phyloP scores from a whole-genome alignment of 1,140 invertebrate species.

The Papilio glaucus region DNA sequence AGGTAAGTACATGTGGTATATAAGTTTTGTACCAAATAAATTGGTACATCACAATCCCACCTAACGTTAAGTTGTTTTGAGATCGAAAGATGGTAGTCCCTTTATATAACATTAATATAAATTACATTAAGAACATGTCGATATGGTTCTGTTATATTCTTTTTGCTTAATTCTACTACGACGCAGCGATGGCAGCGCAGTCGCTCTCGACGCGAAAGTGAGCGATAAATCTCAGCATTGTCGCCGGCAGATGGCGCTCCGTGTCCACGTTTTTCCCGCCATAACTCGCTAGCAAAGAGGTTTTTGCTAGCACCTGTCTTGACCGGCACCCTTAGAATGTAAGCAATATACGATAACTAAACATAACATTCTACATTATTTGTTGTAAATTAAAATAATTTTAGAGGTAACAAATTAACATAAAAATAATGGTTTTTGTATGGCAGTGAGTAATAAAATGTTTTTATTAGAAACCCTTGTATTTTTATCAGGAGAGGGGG shows the following conservation, averaged over 20 bases:
- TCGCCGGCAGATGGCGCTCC: slow-evolving; percentile 65
- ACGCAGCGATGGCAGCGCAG: neutral
- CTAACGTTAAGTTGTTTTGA: no score
- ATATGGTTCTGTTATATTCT: neutral
- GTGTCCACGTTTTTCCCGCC: slow-evolving; percentile 62
- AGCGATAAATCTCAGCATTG: slow-evolving; percentile 66
- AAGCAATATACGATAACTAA: slow-evolving; percentile 4
- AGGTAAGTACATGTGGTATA: no score
- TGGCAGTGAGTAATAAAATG: no score
- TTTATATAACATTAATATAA: neutral
- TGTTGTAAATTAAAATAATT: neutral
- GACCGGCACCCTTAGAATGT: slow-evolving; percentile 26
- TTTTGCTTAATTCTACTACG: slow-evolving; percentile 26
- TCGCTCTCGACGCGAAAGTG: slow-evolving; percentile 45
- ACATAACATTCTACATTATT: no score
- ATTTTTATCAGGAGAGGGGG: no score
- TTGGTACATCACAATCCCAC: no score
- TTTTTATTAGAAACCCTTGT: no score
- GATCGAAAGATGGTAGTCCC: no score
- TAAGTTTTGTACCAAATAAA: no score
- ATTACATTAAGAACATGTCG: neutral
- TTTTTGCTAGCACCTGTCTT: slow-evolving; percentile 57
- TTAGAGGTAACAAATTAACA: no score
- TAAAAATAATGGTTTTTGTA: no score
- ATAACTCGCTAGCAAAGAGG: slow-evolving; percentile 63